phyloP scores from a whole-genome alignment of 2,797 vertebrate genomes.

The Acipenser ruthenus region DNA sequence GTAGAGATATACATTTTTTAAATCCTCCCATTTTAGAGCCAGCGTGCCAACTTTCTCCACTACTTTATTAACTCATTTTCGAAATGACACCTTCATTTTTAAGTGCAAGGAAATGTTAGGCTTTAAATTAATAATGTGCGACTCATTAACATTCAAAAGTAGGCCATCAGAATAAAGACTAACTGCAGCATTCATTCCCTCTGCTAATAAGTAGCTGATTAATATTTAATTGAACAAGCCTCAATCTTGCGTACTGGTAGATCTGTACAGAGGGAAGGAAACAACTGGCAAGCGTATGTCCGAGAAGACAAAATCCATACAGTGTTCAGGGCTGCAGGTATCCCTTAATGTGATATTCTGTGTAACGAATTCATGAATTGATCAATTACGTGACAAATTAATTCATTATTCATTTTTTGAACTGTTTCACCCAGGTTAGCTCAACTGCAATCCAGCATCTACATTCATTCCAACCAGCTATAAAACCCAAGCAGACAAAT shows the following conservation, averaged over 20 bases:
- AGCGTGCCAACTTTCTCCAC: too few species aligned
- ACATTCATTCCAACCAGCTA: too few species aligned
- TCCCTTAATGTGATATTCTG: background rate
- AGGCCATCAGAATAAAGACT: slow-evolving; percentile 47
- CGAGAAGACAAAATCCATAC: slow-evolving; percentile 1
- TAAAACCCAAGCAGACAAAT: too few species aligned
- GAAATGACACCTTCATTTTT: slow-evolving; percentile 16
- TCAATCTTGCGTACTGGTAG: slow-evolving; percentile 40
- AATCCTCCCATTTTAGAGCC: too few species aligned
- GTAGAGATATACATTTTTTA: too few species aligned
- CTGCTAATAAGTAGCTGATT: slow-evolving; percentile 55
- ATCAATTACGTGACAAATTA: slow-evolving; percentile 5
- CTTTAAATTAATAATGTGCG: slow-evolving; percentile 50
- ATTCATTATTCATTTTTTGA: too few species aligned
- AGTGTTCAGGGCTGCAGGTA: slow-evolving; percentile 3
- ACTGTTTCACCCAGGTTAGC: too few species aligned
- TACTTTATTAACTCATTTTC: background rate
- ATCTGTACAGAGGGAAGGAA: slow-evolving; percentile 30
- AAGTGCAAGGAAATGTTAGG: slow-evolving; percentile 51
- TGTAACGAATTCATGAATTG: slow-evolving; percentile 19
- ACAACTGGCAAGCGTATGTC: background rate
- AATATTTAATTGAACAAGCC: slow-evolving; percentile 65
- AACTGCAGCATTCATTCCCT: slow-evolving; percentile 39
- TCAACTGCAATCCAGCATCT: too few species aligned
- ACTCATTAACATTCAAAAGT: slow-evolving; percentile 53